These are phyloP conservation scores for Dexiosoma caninum DNA, from an alignment of 2,888 invertebrate species.

Conservation along the genomic window DNA sequence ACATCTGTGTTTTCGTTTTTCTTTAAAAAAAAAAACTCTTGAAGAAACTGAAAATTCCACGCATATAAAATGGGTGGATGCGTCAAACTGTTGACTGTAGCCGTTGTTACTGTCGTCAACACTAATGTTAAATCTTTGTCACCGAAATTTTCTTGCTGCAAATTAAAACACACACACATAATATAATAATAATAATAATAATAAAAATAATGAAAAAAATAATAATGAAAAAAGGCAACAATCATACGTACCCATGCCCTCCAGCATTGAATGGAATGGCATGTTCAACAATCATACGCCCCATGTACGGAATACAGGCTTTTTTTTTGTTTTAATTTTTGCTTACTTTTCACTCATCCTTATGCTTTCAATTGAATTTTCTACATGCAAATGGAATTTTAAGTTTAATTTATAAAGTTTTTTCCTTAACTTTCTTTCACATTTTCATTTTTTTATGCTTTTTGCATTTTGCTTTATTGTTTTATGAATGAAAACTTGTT, in stretches of 20 bases:
- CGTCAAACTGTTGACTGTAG: slow-evolving; percentile 5
- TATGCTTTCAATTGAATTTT: slow-evolving; percentile 22
- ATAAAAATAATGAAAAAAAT: not conserved
- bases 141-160: slow-evolving; percentile 21
- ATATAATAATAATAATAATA: too few species aligned
- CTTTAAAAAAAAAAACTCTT: not conserved
- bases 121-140: slow-evolving; percentile 26
- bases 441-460: too few species aligned
- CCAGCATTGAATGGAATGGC: not conserved
- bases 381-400: slow-evolving; percentile 36
- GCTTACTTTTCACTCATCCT: not conserved
- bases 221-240: not conserved
- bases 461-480: slow-evolving; percentile 14
- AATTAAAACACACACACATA: too few species aligned
- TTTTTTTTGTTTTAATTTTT: not conserved
- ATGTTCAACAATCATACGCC: slow-evolving; percentile 52
- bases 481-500: slow-evolving; percentile 42
- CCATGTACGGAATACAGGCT: not conserved
- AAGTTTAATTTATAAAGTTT: slow-evolving; percentile 49
- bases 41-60: slow-evolving; percentile 13
- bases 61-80: slow-evolving; percentile 7
- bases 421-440: not conserved
- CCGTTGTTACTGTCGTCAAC: slow-evolving; percentile 36
- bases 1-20: slow-evolving; percentile 49
- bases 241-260: not conserved